A percentile compares a stretch with the other conserved stretches of the same genome.
phyloP scores from a whole-genome alignment of 2,888 invertebrate species.

The Eustalomyia histrio region DNA sequence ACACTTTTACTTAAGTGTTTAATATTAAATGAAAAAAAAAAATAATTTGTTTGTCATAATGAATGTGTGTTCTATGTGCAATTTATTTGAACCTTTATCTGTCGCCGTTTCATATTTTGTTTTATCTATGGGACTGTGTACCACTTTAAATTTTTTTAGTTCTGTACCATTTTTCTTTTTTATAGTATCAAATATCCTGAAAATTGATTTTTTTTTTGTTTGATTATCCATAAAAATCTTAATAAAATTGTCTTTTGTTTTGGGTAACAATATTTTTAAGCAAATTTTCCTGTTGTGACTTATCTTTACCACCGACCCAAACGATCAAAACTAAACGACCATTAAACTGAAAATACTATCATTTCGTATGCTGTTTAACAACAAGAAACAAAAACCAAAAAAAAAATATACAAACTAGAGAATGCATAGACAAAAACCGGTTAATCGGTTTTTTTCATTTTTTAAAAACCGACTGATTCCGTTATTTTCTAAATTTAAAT shows the following conservation, averaged over 20 bases:
- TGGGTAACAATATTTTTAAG: constrained; percentile 6
- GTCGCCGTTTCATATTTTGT: too few species aligned
- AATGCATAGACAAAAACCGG: too few species aligned
- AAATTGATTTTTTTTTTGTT: constrained; percentile 23
- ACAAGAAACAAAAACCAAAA: constrained; percentile 7
- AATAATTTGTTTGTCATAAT: too few species aligned
- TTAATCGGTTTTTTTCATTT: too few species aligned
- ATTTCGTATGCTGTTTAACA: constrained; percentile 31
- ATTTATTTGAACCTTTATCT: too few species aligned
- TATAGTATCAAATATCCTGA: not conserved
- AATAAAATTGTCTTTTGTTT: not conserved
- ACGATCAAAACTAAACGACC: constrained; percentile 51
- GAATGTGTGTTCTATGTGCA: too few species aligned
- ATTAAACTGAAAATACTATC: constrained; percentile 45
- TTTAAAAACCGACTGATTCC: too few species aligned
- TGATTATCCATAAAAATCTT: constrained; percentile 21
- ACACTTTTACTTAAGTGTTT: too few species aligned
- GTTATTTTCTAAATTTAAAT: too few species aligned
- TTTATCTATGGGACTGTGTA: too few species aligned
- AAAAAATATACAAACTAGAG: not conserved
- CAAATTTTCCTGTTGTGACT: constrained; percentile 51
- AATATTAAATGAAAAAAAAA: too few species aligned
- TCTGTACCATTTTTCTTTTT: not conserved
- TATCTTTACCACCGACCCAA: constrained; percentile 49
- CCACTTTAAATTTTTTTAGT: too few species aligned